Evolutionary conservation across 2,797 vertebrate species (phyloP), one percentile per base, ranked within the genome.

Genomic region (Arctocebus calabarensis): DNA sequence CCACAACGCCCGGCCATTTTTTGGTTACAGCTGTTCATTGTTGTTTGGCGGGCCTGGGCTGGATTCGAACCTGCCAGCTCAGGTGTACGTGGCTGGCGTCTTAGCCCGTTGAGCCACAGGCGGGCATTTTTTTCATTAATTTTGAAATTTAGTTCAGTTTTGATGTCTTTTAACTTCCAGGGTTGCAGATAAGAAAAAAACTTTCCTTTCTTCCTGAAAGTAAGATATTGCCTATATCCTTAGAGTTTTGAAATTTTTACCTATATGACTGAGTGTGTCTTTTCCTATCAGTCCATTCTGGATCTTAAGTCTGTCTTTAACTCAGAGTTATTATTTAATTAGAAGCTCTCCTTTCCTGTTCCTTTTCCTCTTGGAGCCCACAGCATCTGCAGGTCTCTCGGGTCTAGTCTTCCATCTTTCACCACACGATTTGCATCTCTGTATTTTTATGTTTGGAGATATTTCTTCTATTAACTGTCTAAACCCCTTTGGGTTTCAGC

Each of bases 351-450:
- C 8, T 84, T 70, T 87, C 29, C 61, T 71, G 83, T 70, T 73
- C 45, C 77, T 40, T 82, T 83, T 82, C 74, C 55, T 94, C 40
- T 23, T 82, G 84, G 78, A 95, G 78, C 88, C 84, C 91, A 64
- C 23, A 88, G 77, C 64, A 73, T 78, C 82, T 94, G 62, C 85
- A 85, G n/a, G 25, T 70, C 71, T 91, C 64, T 66, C 82, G 52
- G 37, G 62, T 86, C 83, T 84, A 48, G 1, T 92, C 29, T 82
- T 64, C 84, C 57, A 66, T 90, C 48, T 77, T 91, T 94, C 45
- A 94, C 93, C 94, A 94, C 94, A 75, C 37, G 84, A 95, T 96
- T 96, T 96, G 90, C 84, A 92, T 96, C 43, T 88, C 14, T 61
- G 3, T 93, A 81, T 97, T 96, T 96, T 92, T 96, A 81, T 78